Base-by-base conservation (phyloP, 2,113 vertebrate species). In the Callopanchax toddi region DNA sequence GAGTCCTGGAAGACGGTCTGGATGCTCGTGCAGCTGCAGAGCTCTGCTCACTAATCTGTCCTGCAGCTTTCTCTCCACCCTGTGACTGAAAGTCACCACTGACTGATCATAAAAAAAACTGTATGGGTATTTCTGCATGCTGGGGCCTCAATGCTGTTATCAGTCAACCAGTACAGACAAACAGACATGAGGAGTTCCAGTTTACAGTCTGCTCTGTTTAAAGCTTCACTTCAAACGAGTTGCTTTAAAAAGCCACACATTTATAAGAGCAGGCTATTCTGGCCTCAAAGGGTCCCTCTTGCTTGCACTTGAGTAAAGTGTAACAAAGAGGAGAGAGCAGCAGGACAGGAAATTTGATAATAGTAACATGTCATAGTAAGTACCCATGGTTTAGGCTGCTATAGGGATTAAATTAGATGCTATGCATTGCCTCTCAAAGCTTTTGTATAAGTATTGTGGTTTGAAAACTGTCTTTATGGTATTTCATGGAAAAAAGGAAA, bases 401-500 rank as follows among this genome's bases (percentile, higher is more conserved):
- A 51, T 51, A 71, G 49, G 55, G 71, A 50, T 65, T 56, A 29
- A 78, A 74, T 45, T 32, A 71, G 23, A 71, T 20, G 37, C 15
- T 21, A 69, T 59, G 39, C 23, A 36, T 52, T 18, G 1, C 40
- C 32, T 72, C 63, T 74, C 62, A 46, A 22, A 49, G 51, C 16
- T 53, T 53, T 49, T 67, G 64, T 36, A 57, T 59, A 61, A 43
- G 67, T 53, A 67, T 60, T 60, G 44, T 45, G 25, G 66, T 67
- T 43, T 64, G 58, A 79, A 64, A 67, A 71, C 59, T 40, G 56
- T 62, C 59, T 75, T 82, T 29, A 66, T 55, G 46, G 49, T 3
- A 1, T 67, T 75, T 84, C 67, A 58, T 64, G 67, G 63, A 67
- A 82, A 83, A 4, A 69, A 69, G 48, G 51, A 67, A 76, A 61